These are phyloP conservation scores for Acomys russatus DNA, from an alignment of 2,797 vertebrate genomes.

Conservation along the genomic window DNA sequence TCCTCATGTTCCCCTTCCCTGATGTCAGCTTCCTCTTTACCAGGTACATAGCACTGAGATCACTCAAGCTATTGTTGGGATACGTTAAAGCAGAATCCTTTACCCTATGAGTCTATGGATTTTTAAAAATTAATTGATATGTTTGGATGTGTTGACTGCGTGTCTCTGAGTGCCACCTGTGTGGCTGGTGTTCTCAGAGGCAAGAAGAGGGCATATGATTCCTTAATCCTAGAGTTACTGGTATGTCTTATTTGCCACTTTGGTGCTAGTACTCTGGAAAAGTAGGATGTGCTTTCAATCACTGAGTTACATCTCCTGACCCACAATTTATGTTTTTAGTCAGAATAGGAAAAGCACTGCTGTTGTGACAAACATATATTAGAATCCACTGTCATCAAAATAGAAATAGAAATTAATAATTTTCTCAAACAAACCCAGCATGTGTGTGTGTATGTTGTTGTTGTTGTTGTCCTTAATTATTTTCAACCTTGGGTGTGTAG, in stretches of 20 bases:
- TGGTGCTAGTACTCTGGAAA: not conserved
- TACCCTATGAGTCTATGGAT: accelerated
- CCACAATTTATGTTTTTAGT: not conserved
- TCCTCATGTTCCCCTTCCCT: not conserved
- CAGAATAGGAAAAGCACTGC: not conserved
- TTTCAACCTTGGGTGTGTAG: not conserved
- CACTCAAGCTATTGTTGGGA: not conserved
- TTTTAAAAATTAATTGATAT: not conserved
- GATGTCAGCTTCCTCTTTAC: not conserved
- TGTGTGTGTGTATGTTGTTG: not conserved
- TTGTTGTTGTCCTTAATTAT: not conserved
- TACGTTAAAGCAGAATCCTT: not conserved
- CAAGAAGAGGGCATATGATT: not conserved
- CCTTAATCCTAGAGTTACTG: not conserved
- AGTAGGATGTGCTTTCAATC: not conserved
- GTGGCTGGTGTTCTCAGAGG: not conserved
- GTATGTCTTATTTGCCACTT: not conserved
- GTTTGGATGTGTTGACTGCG: not conserved
- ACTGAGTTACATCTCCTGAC: too few species aligned
- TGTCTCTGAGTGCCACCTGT: not conserved
- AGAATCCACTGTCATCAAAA: not conserved
- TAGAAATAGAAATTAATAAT: not conserved
- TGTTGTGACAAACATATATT: not conserved
- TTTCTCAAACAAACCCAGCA: not conserved
- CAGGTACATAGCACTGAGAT: not conserved